A percentile compares a stretch with the other conserved stretches of the same genome.
phyloP scores from a whole-genome alignment of 2,113 vertebrate genomes.

The Rhagologus leucostigma region DNA sequence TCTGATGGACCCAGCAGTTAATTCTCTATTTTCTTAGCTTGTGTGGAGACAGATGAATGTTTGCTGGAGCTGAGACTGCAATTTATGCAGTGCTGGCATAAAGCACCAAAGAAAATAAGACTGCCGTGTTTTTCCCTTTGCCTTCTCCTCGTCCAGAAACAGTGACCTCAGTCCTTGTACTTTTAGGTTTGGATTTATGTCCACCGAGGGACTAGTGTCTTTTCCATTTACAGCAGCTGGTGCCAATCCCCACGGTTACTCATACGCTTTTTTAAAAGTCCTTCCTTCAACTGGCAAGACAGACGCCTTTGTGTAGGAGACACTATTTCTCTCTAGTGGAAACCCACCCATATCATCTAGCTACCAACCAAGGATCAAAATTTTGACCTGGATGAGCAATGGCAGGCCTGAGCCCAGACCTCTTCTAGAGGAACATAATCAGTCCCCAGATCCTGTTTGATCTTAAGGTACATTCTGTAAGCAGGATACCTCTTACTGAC shows the following conservation, averaged over 20 bases:
- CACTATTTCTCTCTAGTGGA: neutral
- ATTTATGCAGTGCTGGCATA: neutral
- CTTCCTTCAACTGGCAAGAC: neutral
- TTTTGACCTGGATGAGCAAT: neutral
- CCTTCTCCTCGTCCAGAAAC: neutral
- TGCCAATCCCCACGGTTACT: accelerated
- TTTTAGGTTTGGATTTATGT: neutral
- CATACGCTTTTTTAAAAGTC: neutral
- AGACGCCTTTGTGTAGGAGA: neutral
- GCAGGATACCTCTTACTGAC: neutral
- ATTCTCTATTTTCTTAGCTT: neutral
- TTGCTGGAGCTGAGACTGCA: neutral
- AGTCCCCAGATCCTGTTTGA: neutral
- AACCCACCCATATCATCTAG: neutral
- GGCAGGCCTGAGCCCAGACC: neutral
- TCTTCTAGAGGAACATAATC: neutral
- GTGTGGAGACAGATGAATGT: neutral
- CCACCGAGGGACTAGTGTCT: neutral
- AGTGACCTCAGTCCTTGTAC: neutral
- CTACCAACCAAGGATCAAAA: neutral
- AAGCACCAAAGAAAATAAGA: neutral
- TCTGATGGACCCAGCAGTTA: neutral
- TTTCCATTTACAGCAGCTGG: neutral
- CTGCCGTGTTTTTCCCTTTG: neutral
- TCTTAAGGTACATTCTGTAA: neutral